A percentile compares a stretch with the other conserved stretches of the same genome.
Evolutionary conservation across 2,888 invertebrate genomes (phyloP).

Genomic region (Eucera pruinosa): DNA sequence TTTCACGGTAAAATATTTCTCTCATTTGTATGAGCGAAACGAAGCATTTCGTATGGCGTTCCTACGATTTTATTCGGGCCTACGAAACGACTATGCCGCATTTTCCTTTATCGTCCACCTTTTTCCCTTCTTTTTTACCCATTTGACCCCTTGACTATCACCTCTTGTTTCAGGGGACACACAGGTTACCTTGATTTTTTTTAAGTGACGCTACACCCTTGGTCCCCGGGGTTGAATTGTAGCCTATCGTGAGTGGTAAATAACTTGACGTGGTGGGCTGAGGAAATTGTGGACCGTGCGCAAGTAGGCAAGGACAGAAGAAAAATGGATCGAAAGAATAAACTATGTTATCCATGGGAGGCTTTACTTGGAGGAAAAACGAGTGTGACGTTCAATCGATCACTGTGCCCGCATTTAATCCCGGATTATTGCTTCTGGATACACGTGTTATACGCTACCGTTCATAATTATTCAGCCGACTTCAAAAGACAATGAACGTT

Average conservation of each 20-base stretch:
- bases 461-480: too few species aligned
- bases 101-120: constrained; percentile 16
- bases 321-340: constrained; percentile 8
- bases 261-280: constrained; percentile 1
- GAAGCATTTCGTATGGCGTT: constrained; percentile 14
- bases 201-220: neutral
- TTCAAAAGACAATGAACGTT: too few species aligned
- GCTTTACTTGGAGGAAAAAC: constrained; percentile 14
- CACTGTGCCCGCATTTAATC: constrained; percentile 12
- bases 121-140: neutral
- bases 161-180: neutral
- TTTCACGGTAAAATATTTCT: constrained; percentile 9
- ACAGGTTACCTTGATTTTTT: constrained; percentile 19
- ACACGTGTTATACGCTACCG: neutral
- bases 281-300: constrained; percentile 12
- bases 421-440: constrained; percentile 19
- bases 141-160: neutral
- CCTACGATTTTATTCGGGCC: constrained; percentile 3
- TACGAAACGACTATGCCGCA: neutral
- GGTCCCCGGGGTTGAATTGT: constrained; percentile 7
- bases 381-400: constrained; percentile 23
- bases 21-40: constrained; percentile 28
- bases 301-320: constrained; percentile 2
- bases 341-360: neutral
- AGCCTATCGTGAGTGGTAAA: constrained; percentile 1